Evolutionary conservation across 2,888 invertebrate genomes (phyloP).

Genomic region (Chymomyza procnemis): DNA sequence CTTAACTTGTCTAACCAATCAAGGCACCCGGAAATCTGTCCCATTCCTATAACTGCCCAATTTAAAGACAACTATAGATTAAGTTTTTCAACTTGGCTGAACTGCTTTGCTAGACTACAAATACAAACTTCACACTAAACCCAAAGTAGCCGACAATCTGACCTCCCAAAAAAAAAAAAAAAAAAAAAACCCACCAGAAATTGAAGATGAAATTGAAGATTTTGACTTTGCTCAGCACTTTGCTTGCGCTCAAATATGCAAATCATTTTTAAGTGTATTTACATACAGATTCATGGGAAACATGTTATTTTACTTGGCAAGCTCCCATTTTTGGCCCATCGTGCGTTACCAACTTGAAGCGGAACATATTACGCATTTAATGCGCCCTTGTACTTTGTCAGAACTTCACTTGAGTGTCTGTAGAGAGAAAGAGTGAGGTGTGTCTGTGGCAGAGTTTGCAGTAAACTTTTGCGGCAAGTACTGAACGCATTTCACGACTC

Average conservation of each 20-base stretch:
- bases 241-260: background rate
- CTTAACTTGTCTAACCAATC: too few species aligned
- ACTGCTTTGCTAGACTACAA: too few species aligned
- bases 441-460: conserved; percentile 33
- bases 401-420: conserved; percentile 37
- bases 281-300: background rate
- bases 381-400: conserved; percentile 61
- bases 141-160: too few species aligned
- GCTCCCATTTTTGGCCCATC: background rate
- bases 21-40: too few species aligned
- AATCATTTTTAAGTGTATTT: background rate
- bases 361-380: conserved; percentile 71
- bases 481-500: conserved; percentile 49
- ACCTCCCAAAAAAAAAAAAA: background rate
- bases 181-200: background rate
- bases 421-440: background rate
- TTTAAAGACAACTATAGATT: too few species aligned
- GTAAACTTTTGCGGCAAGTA: conserved; percentile 61
- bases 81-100: too few species aligned
- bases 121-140: background rate
- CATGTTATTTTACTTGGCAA: background rate
- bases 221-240: background rate
- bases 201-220: background rate
- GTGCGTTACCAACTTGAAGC: conserved; percentile 21
- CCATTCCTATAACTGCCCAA: too few species aligned